phyloP scores from a whole-genome alignment of 2,797 vertebrate species.

The Fistularia commersonii region DNA sequence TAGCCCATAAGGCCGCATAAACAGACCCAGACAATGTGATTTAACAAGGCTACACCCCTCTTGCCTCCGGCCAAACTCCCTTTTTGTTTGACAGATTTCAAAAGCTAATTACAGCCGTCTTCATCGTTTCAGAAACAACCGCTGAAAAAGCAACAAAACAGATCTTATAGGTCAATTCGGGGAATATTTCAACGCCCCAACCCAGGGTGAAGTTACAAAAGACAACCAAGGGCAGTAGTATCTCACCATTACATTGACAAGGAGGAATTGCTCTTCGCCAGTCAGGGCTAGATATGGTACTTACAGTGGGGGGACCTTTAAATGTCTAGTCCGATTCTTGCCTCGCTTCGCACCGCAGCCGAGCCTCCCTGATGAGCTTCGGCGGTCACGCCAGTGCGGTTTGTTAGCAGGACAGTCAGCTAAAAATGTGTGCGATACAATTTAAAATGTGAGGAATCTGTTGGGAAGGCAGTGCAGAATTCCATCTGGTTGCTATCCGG shows the following conservation, averaged over 20 bases:
- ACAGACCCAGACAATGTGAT: conserved; percentile 54
- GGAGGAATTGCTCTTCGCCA: conserved; percentile 28
- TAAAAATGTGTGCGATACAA: conserved; percentile 68
- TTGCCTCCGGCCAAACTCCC: conserved; percentile 52
- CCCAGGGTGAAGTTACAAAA: conserved; percentile 39
- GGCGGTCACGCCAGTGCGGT: conserved; percentile 75
- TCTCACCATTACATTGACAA: conserved; percentile 5
- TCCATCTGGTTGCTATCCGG: conserved; percentile 60
- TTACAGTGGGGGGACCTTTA: conserved; percentile 55
- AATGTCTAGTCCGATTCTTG: conserved; percentile 45
- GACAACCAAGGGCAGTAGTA: conserved; percentile 40
- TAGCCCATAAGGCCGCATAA: conserved; percentile 43
- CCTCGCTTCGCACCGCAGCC: conserved; percentile 54
- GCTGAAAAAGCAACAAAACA: not conserved
- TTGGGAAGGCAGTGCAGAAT: conserved; percentile 64
- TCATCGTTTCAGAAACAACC: conserved; percentile 12
- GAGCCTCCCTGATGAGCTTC: conserved; percentile 38
- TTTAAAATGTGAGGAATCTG: conserved; percentile 60
- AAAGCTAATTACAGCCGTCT: conserved; percentile 34
- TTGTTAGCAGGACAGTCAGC: conserved; percentile 68
- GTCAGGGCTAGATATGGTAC: conserved; percentile 34
- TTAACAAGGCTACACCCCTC: conserved; percentile 64
- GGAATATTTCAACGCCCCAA: conserved; percentile 5
- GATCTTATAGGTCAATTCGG: not conserved
- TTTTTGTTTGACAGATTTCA: conserved; percentile 59